phyloP scores from a whole-genome alignment of 2,888 invertebrate species.

The Doris montereyensis region DNA sequence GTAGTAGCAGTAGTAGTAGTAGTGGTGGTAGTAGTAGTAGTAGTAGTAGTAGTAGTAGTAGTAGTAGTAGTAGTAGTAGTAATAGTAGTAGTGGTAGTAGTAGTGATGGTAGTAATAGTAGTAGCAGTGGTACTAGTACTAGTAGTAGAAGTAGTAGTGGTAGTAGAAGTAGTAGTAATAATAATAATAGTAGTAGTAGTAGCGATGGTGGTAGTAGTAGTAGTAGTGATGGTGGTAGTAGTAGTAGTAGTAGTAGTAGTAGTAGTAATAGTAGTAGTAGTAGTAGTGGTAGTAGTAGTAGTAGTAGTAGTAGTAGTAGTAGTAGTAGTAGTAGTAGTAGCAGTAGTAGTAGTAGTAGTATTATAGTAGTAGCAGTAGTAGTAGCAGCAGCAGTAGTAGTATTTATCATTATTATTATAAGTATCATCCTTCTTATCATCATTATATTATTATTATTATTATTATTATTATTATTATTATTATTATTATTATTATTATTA shows the following conservation, averaged over 20 bases:
- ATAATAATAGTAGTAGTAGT: slow-evolving; percentile 3
- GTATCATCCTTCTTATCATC: background rate
- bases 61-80: background rate
- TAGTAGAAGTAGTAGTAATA: slow-evolving; percentile 25
- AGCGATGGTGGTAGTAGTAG: slow-evolving; percentile 8
- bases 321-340: slow-evolving; percentile 31
- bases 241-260: slow-evolving; percentile 21
- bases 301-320: slow-evolving; percentile 11
- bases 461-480: too few species aligned
- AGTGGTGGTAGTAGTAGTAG: background rate
- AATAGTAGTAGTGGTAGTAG: background rate
- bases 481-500: too few species aligned
- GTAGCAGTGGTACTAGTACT: too few species aligned
- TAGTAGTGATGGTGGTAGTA: slow-evolving; percentile 13
- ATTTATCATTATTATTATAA: background rate
- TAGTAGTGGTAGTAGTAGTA: slow-evolving; percentile 29
- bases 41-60: background rate
- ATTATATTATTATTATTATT: slow-evolving; percentile 13
- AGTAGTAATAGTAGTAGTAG: slow-evolving; percentile 8
- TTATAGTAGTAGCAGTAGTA: slow-evolving; percentile 31
- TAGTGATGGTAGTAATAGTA: background rate
- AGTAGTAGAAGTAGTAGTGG: too few species aligned
- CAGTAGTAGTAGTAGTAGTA: slow-evolving; percentile 33
- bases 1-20: background rate
- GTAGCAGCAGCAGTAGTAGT: slow-evolving; percentile 15